phyloP scores from a whole-genome alignment of 2,113 vertebrate species.

The Sturnira hondurensis region DNA sequence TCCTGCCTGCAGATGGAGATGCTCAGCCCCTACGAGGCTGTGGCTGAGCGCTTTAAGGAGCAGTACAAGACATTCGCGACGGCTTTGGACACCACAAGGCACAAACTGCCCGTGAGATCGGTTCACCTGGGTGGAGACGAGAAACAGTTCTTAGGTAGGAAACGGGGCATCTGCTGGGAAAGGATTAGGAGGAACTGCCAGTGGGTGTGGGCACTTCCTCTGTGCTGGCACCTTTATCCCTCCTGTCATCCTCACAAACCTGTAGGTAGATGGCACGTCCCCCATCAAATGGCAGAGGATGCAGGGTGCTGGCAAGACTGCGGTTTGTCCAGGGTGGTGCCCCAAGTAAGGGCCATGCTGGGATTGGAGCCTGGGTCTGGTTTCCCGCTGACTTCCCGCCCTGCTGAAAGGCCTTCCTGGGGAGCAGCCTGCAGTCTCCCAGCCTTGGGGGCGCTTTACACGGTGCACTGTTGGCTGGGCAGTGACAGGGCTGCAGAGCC shows the following conservation, averaged over 20 bases:
- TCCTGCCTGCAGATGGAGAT: conserved; percentile 79
- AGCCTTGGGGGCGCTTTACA: background rate
- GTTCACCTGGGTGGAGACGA: conserved; percentile 83
- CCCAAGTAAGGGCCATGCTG: background rate
- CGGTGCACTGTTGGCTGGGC: background rate
- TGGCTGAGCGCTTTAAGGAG: conserved; percentile 79
- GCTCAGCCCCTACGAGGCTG: conserved; percentile 79
- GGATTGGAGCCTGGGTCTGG: background rate
- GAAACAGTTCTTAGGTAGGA: conserved; percentile 85
- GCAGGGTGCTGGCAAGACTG: accelerated
- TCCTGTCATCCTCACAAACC: background rate
- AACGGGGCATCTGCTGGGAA: accelerated
- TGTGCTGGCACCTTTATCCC: background rate
- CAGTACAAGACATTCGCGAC: conserved; percentile 86
- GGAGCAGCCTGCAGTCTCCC: accelerated
- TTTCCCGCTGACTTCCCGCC: no score
- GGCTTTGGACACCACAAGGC: conserved; percentile 86
- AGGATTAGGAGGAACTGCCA: background rate
- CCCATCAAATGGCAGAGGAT: background rate
- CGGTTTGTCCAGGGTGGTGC: accelerated
- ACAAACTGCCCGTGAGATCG: conserved; percentile 86
- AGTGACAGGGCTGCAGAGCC: background rate
- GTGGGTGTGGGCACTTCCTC: accelerated
- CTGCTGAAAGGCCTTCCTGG: background rate
- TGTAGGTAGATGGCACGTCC: accelerated